phyloP scores from a whole-genome alignment of 2,797 vertebrate genomes.

The Poecilia wingei region DNA sequence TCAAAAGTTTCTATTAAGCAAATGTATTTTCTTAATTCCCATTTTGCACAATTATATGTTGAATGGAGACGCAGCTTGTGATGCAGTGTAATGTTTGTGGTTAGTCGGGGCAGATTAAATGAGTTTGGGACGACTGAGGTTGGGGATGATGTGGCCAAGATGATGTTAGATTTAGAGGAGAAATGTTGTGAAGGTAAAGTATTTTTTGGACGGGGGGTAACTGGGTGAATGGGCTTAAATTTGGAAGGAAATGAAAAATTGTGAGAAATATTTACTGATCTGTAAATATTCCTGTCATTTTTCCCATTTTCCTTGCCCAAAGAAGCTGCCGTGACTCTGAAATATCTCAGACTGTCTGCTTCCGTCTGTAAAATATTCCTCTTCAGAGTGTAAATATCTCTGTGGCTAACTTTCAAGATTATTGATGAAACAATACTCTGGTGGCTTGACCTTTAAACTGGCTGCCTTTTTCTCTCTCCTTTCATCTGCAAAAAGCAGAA shows the following conservation, averaged over 20 bases:
- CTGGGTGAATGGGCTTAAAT: slow-evolving; percentile 51
- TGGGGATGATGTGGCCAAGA: slow-evolving; percentile 70
- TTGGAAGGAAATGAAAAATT: slow-evolving; percentile 49
- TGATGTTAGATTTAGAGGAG: slow-evolving; percentile 71
- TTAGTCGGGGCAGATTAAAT: slow-evolving; percentile 68
- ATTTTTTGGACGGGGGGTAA: slow-evolving; percentile 51
- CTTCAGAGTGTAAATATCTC: slow-evolving; percentile 45
- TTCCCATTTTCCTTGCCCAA: slow-evolving; percentile 58
- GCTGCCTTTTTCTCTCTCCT: slow-evolving; percentile 10
- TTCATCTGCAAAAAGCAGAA: slow-evolving; percentile 28
- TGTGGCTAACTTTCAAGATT: slow-evolving; percentile 26
- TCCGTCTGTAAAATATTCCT: slow-evolving; percentile 23
- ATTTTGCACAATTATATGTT: too few relatives aligned
- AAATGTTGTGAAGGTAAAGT: slow-evolving; percentile 70
- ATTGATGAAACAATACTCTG: slow-evolving; percentile 28
- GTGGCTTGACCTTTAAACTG: slow-evolving; percentile 40
- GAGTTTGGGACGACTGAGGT: slow-evolving; percentile 71
- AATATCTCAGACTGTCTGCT: slow-evolving; percentile 6
- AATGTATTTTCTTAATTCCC: too few relatives aligned
- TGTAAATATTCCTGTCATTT: slow-evolving; percentile 65
- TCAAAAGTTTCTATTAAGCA: too few relatives aligned
- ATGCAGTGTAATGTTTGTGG: slow-evolving; percentile 20
- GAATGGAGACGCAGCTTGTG: background rate
- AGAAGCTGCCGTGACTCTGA: slow-evolving; percentile 21
- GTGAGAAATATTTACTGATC: slow-evolving; percentile 62